Evolutionary conservation across 2,888 invertebrate species (phyloP), one percentile per base, ranked within the genome.

Genomic region (Luperina nickerlii): DNA sequence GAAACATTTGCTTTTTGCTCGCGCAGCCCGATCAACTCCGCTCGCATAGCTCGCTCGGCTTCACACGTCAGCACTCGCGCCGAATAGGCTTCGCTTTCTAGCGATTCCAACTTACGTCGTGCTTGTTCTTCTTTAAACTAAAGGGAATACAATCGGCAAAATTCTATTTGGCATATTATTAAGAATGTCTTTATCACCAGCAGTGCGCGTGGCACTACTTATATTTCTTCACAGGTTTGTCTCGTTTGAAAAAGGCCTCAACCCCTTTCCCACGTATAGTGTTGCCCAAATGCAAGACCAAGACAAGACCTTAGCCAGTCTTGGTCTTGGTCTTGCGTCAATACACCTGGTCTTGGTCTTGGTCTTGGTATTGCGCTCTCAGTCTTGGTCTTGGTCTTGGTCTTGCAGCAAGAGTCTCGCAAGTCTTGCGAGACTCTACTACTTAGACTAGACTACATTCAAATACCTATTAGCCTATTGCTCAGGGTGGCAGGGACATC

Each of bases 111-210:
- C 84, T 93, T 94, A 15, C 95, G 93, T 2, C 94, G 92, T 5
- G 91, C 91, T 88, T 95, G 94, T 74, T 95, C 95, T 88, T 96
- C 96, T 89, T 95, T 95, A 73, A 95, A 95, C 97, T 96, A 77
- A 78, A 78, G 24, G 1, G 32, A 74, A 70, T 38, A 38, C 11
- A n/a, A 38, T 11, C n/a, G 3, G 24, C 9, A n/a, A 70, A 3
- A 70, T 54, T 70, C 32, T 24, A 9, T 54, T 70, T 69, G n/a
- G 15, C 38, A 57, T 48, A 38, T 45, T 38, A 76, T n/a, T 32
- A 48, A 38, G 18, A 32, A 69, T 27, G 48, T 13, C 32, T 69
- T 69, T 32, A 69, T 69, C 20, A 69, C 13, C 18, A 45, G 18
- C 9, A 42, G 67, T 68, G 45, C 27, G 27, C 11, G 7, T 24